Base-by-base conservation (phyloP, 2,888 invertebrate genomes). In the Pristionchus japonicus region DNA sequence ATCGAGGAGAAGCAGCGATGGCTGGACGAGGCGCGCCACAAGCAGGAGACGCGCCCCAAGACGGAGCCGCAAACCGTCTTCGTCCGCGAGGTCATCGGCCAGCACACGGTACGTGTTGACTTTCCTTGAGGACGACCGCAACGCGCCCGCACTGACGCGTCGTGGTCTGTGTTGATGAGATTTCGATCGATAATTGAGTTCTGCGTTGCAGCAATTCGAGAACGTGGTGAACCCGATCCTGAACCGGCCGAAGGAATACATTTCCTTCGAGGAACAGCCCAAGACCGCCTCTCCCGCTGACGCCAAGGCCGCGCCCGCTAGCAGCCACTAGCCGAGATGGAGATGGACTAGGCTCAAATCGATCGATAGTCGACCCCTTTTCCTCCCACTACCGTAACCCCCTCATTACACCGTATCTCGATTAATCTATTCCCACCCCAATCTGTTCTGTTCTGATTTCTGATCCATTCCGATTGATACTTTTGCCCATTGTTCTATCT, bases 201-300 rank as follows among this genome's bases (percentile, higher is more conserved):
- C 37, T 57, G 23, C 1, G 27, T 90, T 94, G 31, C 92, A 96
- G 96, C 93, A 95, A 27, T 95, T 96, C 91, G 96, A 96, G 90
- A 95, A 93, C 52, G 94, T 95, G 34, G 96, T 96, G 74, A 94
- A 94, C 88, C 97, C 97, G 11, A 97, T 98, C 91, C 95, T 98
- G 90, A 97, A 97, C 95, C 97, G 97, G 95, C 97, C 97, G 86
- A 97, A 97, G 95, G 98, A 98, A 13, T 87, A 87, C 43, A 89
- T 82, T n/a, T n/a, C n/a, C n/a, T n/a, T n/a, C n/a, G n/a, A n/a
- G 31, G 96, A 96, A 49, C 85, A 85, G 17, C 95, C 95, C 40
- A 95, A 95, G 43, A 94, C 74, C 23, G 40, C 87, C 40, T n/a
- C 34, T 20, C 31, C 17, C 11, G 67, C 67, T 20, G 23, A 64